Conservation (phyloP, 2,113 vertebrate genomes). For the Numenius arquata region DNA sequence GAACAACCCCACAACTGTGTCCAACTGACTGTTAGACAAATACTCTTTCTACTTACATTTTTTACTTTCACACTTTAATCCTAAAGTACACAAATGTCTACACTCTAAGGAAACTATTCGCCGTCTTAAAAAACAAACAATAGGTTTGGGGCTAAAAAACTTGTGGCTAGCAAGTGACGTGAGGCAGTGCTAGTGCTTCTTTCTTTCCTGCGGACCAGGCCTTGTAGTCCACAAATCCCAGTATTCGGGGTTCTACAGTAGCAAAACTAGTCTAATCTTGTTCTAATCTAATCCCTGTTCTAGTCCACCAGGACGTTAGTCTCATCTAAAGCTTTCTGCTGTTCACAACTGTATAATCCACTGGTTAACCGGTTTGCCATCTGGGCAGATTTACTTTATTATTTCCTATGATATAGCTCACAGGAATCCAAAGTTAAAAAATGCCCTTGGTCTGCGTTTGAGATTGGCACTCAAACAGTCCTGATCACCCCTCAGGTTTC, state of each 20-base stretch:
- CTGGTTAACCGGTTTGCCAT: slow-evolving; percentile 20
- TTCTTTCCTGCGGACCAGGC: background rate
- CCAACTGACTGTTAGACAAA: background rate
- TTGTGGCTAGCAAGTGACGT: background rate
- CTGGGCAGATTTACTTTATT: slow-evolving; percentile 25
- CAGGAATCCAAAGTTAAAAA: background rate
- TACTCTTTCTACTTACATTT: background rate
- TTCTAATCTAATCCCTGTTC: background rate
- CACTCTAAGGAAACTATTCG: background rate
- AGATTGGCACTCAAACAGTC: slow-evolving; percentile 12
- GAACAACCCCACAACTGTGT: background rate
- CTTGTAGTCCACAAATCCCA: background rate
- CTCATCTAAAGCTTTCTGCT: background rate
- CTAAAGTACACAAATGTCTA: background rate
- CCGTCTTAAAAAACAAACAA: background rate
- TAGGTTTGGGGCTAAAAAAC: background rate
- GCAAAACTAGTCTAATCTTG: background rate
- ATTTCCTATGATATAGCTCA: slow-evolving; percentile 12
- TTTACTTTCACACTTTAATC: background rate
- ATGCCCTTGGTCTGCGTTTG: background rate
- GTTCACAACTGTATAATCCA: background rate
- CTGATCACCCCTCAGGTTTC: slow-evolving; percentile 9
- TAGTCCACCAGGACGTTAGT: background rate
- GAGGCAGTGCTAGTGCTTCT: background rate
- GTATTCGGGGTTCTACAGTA: background rate